A percentile compares a stretch with the other conserved stretches of the same genome.
Evolutionary conservation across 2,113 vertebrate genomes (phyloP).

Genomic region (Pantherophis guttatus): DNA sequence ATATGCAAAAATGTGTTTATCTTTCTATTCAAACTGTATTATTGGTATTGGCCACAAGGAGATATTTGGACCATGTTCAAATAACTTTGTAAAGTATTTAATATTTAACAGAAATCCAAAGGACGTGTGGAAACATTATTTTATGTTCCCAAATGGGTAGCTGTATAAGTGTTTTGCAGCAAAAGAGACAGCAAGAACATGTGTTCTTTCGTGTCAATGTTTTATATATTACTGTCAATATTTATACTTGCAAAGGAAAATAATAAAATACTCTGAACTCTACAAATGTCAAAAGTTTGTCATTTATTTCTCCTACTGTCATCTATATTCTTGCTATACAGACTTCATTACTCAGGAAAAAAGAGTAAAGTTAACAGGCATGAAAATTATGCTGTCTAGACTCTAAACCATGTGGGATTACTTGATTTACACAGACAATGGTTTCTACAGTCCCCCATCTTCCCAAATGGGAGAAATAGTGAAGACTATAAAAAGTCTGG

Average conservation of each 20-base stretch:
- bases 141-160: background rate
- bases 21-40: background rate
- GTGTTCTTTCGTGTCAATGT: background rate
- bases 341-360: slow-evolving; percentile 43
- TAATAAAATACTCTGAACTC: slow-evolving; percentile 22
- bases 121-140: background rate
- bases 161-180: background rate
- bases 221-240: slow-evolving; percentile 17
- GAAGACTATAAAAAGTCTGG: slow-evolving; percentile 29
- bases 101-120: slow-evolving; percentile 11
- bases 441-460: background rate
- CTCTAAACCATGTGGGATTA: slow-evolving; percentile 45
- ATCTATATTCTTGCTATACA: slow-evolving; percentile 24
- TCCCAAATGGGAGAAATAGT: slow-evolving; percentile 13
- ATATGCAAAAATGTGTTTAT: background rate
- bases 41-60: background rate
- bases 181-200: background rate
- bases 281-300: slow-evolving; percentile 47
- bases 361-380: slow-evolving; percentile 36
- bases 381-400: slow-evolving; percentile 44
- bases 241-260: slow-evolving; percentile 46
- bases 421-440: slow-evolving; percentile 28
- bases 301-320: slow-evolving; percentile 39
- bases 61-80: slow-evolving; percentile 6
- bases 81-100: slow-evolving; percentile 31